Conservation (phyloP, 2,888 invertebrate genomes). For the Xanthia icteritia region DNA sequence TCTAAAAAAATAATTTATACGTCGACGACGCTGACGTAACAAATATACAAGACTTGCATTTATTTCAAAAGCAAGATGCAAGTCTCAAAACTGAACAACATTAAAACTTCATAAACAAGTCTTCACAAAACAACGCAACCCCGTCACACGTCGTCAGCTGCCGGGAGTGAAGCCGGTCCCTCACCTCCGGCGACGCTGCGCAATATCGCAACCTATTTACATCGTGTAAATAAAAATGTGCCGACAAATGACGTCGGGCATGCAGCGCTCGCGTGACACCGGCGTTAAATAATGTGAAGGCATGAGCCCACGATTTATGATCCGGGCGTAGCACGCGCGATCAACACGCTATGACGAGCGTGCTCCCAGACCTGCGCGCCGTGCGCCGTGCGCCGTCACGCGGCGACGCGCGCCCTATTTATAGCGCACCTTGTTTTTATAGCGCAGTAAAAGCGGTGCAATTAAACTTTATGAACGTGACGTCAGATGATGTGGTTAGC, state of each 20-base stretch:
- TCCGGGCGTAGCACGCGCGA: conserved; percentile 62
- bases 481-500: conserved; percentile 65
- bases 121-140: conserved; percentile 12
- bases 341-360: conserved; percentile 71
- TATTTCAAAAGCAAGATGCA: neutral
- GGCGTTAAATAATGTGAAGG: conserved; percentile 79
- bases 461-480: conserved; percentile 75
- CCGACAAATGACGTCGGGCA: conserved; percentile 67
- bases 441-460: conserved; percentile 72
- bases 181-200: conserved; percentile 27
- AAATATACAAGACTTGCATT: conserved; percentile 2
- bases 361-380: neutral
- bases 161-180: conserved; percentile 19
- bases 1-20: neutral
- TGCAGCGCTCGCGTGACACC: conserved; percentile 73
- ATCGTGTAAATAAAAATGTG: conserved; percentile 64
- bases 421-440: conserved; percentile 71
- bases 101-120: conserved; percentile 35
- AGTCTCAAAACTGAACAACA: conserved; percentile 14
- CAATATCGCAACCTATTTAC: conserved; percentile 61
- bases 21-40: neutral
- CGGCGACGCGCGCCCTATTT: conserved; percentile 61
- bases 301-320: conserved; percentile 74
- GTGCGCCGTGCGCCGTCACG: conserved; percentile 46
- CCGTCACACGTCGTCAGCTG: conserved; percentile 39